Conservation (phyloP, 1,140 invertebrate genomes). For the Hypothenemus hampei region DNA sequence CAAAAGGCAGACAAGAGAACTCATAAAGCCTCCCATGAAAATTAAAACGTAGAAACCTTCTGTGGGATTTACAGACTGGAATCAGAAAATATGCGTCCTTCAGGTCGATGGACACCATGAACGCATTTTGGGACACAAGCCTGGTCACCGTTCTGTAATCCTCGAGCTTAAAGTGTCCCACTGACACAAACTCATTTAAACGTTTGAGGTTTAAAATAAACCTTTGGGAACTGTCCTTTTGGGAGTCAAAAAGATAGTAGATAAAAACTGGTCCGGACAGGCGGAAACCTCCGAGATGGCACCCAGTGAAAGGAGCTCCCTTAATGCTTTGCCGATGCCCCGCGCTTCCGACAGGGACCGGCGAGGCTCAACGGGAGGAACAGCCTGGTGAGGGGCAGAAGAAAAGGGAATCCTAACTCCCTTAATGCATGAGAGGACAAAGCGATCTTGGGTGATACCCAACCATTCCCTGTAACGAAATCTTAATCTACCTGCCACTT, state of each 20-base stretch:
- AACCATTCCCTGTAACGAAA: background rate
- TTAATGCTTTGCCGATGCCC: background rate
- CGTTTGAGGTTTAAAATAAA: slow-evolving; percentile 1
- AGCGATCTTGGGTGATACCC: background rate
- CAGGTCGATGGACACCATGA: background rate
- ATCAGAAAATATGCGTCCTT: slow-evolving; percentile 2
- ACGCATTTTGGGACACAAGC: slow-evolving; percentile 19
- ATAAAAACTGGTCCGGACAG: background rate
- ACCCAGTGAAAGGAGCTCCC: too few relatives aligned
- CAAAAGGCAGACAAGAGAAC: slow-evolving; percentile 17
- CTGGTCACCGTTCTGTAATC: slow-evolving; percentile 6
- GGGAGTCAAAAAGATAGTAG: background rate
- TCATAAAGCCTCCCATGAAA: slow-evolving; percentile 1
- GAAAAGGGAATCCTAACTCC: background rate
- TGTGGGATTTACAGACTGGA: background rate
- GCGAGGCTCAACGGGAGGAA: background rate
- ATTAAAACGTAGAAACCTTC: slow-evolving; percentile 1
- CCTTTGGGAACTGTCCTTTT: background rate
- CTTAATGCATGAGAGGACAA: background rate
- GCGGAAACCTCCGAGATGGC: too few relatives aligned
- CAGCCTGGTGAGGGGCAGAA: background rate
- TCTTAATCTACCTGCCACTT: background rate
- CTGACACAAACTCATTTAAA: background rate
- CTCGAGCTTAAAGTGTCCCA: background rate
- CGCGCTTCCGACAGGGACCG: background rate